phyloP scores from a whole-genome alignment of 2,888 invertebrate genomes.

The Epirrhoe alternata region DNA sequence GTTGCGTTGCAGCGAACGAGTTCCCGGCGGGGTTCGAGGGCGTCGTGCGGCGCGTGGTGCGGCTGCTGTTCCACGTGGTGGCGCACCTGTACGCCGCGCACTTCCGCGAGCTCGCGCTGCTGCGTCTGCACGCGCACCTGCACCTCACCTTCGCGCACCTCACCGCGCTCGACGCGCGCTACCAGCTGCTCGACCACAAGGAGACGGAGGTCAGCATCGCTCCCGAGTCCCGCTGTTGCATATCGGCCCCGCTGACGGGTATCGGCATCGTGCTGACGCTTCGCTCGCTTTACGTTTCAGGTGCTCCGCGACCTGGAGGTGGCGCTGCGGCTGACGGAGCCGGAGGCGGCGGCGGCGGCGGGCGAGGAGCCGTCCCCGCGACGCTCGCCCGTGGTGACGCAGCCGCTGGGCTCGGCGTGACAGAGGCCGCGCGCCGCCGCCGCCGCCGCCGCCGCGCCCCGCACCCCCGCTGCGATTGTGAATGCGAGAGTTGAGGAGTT shows the following conservation, averaged over 20 bases:
- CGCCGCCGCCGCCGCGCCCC: slow-evolving; percentile 23
- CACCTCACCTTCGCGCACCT: slow-evolving; percentile 99
- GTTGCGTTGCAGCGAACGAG: slow-evolving; percentile 89
- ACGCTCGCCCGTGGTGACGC: slow-evolving; percentile 33
- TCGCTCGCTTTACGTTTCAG: slow-evolving; percentile 48
- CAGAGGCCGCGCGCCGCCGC: slow-evolving; percentile 70
- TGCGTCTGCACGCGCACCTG: slow-evolving; percentile 97
- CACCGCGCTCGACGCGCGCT: slow-evolving; percentile 93
- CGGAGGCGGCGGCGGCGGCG: background rate
- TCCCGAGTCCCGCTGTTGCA: too few species aligned
- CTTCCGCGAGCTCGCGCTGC: slow-evolving; percentile 97
- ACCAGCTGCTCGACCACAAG: slow-evolving; percentile 96
- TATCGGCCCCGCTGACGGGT: too few species aligned
- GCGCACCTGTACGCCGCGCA: slow-evolving; percentile 99
- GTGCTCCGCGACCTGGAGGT: slow-evolving; percentile 96
- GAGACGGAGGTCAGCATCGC: slow-evolving; percentile 91
- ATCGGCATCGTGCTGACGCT: background rate
- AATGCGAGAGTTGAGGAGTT: slow-evolving; percentile 63
- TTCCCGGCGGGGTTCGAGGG: slow-evolving; percentile 97
- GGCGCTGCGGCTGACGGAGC: slow-evolving; percentile 86
- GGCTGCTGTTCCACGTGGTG: slow-evolving; percentile 98
- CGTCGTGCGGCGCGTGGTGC: slow-evolving; percentile 97
- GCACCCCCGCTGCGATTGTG: slow-evolving; percentile 21
- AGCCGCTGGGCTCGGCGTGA: slow-evolving; percentile 48
- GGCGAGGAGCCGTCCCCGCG: slow-evolving; percentile 56